Evolutionary conservation across 2,888 invertebrate species (phyloP).

Genomic region (Ethmia dodecea): DNA sequence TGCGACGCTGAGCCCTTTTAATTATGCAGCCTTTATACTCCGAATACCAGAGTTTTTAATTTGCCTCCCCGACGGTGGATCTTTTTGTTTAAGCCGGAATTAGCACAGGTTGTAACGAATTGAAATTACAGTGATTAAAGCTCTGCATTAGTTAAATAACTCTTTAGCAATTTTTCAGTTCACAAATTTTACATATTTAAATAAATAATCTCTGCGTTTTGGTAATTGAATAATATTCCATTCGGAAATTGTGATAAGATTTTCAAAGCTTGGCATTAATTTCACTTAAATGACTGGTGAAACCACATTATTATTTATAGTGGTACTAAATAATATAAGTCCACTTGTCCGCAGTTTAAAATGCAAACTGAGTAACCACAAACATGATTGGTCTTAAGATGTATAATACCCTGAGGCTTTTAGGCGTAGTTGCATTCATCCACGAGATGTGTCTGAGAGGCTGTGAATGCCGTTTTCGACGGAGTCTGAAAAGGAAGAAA

Average conservation of each 20-base stretch:
- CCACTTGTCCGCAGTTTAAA: too few species aligned
- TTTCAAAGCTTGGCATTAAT: too few species aligned
- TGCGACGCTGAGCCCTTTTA: conserved; percentile 47
- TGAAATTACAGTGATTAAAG: background rate
- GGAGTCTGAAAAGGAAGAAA: conserved; percentile 44
- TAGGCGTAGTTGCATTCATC: conserved; percentile 45
- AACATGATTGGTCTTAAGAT: conserved; percentile 6
- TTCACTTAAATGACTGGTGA: too few species aligned
- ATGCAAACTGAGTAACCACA: too few species aligned
- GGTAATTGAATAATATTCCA: background rate
- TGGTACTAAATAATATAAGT: too few species aligned
- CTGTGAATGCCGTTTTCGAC: conserved; percentile 49
- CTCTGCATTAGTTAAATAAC: background rate
- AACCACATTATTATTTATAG: too few species aligned
- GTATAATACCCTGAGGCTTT: conserved; percentile 24
- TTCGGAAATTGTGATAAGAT: background rate
- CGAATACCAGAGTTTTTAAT: conserved; percentile 31
- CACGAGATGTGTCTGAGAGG: conserved; percentile 38
- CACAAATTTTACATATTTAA: background rate
- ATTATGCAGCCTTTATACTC: conserved; percentile 45
- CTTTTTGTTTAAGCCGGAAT: conserved; percentile 21
- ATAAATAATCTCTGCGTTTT: background rate
- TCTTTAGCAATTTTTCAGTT: background rate
- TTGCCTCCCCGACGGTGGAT: conserved; percentile 24
- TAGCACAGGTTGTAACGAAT: conserved; percentile 11